Base-by-base conservation (phyloP, 2,113 vertebrate species). In the Nematolebias whitei region DNA sequence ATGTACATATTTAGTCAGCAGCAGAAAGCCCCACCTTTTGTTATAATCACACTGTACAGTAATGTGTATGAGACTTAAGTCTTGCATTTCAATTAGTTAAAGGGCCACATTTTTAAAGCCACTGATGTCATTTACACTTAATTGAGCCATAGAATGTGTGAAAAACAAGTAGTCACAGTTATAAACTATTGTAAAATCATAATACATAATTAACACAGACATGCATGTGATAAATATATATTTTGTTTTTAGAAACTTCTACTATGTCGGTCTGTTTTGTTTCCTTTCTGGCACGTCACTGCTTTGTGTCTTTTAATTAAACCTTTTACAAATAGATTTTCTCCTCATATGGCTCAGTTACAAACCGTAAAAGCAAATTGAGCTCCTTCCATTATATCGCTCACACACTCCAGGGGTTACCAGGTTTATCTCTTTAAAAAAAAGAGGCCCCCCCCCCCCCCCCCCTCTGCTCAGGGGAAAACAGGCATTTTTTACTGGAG, bases 11-110 rank as follows among this genome's bases (percentile, higher is more conserved):
- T 41, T 2, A 56, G 51, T 7, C 20, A 2, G 16, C 19, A 58
- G 29, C 20, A 14, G 61, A 80, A 66, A 67, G 45, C 54, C 64
- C 56, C 62, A 61, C 51, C 59, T 54, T 38, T n/a, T n/a, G n/a
- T n/a, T 44, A 26, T 6, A 43, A 40, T 4, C 24, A n/a, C n/a
- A 1, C 1, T 65, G 66, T 56, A 63, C 1, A 68, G 66, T 56
- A 63, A 63, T 55, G n/a, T 41, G 67, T 32, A 14, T 63, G n/a
- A 43, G 45, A 24, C 29, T 67, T 38, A 39, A 12, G 29, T 47
- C 63, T 73, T 22, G 57, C 49, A 35, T 35, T 35, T 29, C 3
- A 29, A 7, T 3, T 7, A 7, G 26, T 29, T 29, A 29, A 4
- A 29, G 26, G 26, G 7, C n/a, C 45, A n/a, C 41, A 43, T 39